Evolutionary conservation across 2,113 vertebrate species (phyloP).

Genomic region (Caracal caracal): DNA sequence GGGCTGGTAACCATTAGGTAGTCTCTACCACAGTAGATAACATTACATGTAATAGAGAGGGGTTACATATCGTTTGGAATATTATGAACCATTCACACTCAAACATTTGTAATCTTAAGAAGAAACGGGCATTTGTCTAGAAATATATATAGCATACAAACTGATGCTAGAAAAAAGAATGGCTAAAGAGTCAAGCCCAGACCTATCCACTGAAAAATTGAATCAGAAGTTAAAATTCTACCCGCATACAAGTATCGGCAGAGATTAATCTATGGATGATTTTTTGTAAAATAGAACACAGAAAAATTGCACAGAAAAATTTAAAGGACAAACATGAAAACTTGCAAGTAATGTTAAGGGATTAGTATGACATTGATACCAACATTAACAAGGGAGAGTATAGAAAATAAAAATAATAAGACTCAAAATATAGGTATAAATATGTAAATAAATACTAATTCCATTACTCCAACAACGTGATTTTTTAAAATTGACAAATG

Average conservation of each 20-base stretch:
- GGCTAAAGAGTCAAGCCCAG: not conserved
- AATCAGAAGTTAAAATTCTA: not conserved
- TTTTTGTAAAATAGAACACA: not conserved
- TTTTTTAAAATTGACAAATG: not conserved
- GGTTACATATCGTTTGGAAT: not conserved
- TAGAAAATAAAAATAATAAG: constrained; percentile 12
- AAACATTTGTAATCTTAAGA: not conserved
- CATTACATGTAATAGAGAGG: not conserved
- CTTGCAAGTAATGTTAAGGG: not conserved
- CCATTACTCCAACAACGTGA: not conserved
- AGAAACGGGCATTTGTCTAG: not conserved
- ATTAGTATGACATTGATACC: not conserved
- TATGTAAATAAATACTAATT: not conserved
- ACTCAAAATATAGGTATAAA: not conserved
- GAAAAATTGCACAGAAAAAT: not conserved
- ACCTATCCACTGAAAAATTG: not conserved
- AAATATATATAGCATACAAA: not conserved
- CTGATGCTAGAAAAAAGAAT: not conserved
- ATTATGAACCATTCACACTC: not conserved
- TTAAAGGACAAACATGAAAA: not conserved
- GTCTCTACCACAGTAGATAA: not conserved
- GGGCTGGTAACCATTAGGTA: not conserved
- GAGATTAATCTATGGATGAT: not conserved
- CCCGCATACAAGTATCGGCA: not conserved
- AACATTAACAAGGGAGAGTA: not conserved